These are phyloP conservation scores for Oenanthe melanoleuca DNA, from an alignment of 2,113 vertebrate genomes.

Conservation along the genomic window DNA sequence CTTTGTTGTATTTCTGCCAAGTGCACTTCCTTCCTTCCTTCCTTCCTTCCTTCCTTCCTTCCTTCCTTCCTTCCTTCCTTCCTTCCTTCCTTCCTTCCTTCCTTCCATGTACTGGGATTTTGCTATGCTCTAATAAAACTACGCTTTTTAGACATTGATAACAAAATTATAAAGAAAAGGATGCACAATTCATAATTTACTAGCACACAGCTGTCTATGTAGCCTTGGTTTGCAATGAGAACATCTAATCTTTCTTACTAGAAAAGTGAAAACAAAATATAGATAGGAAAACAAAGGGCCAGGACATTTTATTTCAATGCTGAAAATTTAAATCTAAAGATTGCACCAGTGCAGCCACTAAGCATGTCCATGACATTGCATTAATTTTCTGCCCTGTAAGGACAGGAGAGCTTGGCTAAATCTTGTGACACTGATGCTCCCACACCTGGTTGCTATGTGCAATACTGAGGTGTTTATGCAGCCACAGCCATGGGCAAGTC, in stretches of 20 bases:
- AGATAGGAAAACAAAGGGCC: fast-evolving
- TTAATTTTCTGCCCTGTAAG: neutral
- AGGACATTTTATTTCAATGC: neutral
- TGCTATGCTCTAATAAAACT: neutral
- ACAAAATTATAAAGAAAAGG: neutral
- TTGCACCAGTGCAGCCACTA: neutral
- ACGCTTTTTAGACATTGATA: neutral
- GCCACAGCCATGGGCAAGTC: neutral
- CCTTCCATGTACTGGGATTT: neutral
- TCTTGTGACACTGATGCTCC: fast-evolving
- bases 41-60: too few relatives aligned
- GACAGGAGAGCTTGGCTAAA: neutral
- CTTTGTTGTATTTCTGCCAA: neutral
- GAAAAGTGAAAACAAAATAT: neutral
- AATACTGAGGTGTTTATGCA: neutral
- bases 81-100: too few relatives aligned
- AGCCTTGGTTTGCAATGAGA: neutral
- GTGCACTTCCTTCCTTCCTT: too few relatives aligned
- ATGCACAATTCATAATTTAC: neutral
- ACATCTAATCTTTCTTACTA: neutral
- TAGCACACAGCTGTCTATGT: neutral
- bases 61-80: neutral
- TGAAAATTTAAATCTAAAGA: neutral
- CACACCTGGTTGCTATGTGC: neutral
- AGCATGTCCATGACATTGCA: too few relatives aligned